Base-by-base conservation (phyloP, 2,797 vertebrate species). In the Melanotaenia trifasciata region DNA sequence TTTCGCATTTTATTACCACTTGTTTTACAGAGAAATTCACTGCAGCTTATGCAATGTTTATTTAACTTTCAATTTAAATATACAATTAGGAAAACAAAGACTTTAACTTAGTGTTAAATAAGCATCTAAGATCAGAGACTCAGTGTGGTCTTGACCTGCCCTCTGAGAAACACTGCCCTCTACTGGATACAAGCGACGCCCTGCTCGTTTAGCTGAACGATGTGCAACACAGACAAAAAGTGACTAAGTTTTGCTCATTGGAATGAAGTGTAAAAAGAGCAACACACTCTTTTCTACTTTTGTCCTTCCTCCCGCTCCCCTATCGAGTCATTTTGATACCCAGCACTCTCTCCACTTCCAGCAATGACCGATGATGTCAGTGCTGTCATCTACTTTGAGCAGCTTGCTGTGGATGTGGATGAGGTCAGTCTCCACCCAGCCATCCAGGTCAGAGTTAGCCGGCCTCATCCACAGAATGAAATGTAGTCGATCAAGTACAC, bases 81-180 rank as follows among this genome's bases (percentile, higher is more conserved):
- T 69, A 54, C 69, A 70, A 79, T 87, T 83, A 73, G 83, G 79
- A 71, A 60, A 20, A 81, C 50, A 70, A 84, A 32, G 59, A 79
- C 60, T 76, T 36, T 79, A 75, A 83, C 77, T 82, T 70, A 79
- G 65, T 81, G 68, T 76, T 89, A 87, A 81, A 84, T 78, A 70
- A 79, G 83, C 84, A 88, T 86, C 86, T 87, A 72, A 60, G 63
- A 74, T 83, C 70, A 84, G 57, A 76, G 62, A 4, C 0, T 7
- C 0, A 12, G n/a, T 56, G 51, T 38, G 1, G 57, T 58, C 54
- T 18, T 33, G 16, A 47, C 56, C 11, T 43, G 54, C 65, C 45
- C 32, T 64, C 77, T 71, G 62, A 43, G 50, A 43, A 84, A 86
- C 81, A 91, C 78, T 89, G 86, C 87, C 89, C 91, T 85, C 93